Evolutionary conservation across 2,797 vertebrate species (phyloP), one percentile per base, ranked within the genome.

Genomic region (Sternotherus odoratus): DNA sequence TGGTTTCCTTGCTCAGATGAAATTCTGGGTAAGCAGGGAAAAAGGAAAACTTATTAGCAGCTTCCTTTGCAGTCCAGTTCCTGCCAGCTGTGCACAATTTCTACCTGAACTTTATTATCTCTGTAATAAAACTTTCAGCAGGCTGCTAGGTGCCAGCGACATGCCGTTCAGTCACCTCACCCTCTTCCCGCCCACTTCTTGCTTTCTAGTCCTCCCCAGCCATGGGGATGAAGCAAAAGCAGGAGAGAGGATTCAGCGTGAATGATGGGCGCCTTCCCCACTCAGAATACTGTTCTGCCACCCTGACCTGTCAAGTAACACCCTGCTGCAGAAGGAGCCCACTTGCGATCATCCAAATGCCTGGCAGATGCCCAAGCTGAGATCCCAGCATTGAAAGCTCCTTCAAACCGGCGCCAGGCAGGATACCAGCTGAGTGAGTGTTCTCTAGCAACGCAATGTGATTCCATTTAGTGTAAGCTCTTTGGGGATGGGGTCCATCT

Each of bases 41-140:
- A 74, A 30, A 53, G 56, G 43, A 33, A 74, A 54, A 79, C 79
- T 39, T 91, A 82, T 46, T 77, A 60, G 63, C 57, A 30, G 30
- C 75, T 85, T 79, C 75, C 83, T 87, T 15, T 63, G 49, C 49
- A 79, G 63, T 24, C 48, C 77, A 28, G 50, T 11, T 50, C 23
- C 33, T 57, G 51, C 82, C n/a, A n/a, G 57, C 89, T 54, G 74
- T 19, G 75, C 80, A 30, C 13, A 8, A 28, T 60, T 83, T 54
- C 79, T 83, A 72, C 79, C 89, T 56, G 54, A 57, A 81, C 15
- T 51, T 90, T 72, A 80, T 85, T 77, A 85, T 83, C 72, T 56
- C 57, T 39, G 80, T 69, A 82, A 91, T 82, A 86, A 86, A 86
- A 69, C 79, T 69, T 82, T 86, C 79, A 60, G 85, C 85, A 72